A percentile compares a stretch with the other conserved stretches of the same genome.
phyloP scores from a whole-genome alignment of 2,797 vertebrate species.

The Lycodopsis pacificus region DNA sequence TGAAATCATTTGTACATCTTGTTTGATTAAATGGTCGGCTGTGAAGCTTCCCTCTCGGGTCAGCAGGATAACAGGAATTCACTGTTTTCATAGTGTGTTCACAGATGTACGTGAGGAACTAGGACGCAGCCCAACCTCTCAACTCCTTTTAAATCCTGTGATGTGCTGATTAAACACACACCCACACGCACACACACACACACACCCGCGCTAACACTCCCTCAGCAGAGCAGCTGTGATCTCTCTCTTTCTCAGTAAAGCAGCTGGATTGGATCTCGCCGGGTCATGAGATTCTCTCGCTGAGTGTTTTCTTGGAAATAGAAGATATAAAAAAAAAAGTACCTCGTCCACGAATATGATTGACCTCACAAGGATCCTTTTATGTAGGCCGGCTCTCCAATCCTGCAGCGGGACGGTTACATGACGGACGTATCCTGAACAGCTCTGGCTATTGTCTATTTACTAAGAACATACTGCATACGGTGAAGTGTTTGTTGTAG shows the following conservation, averaged over 20 bases:
- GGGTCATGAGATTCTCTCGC: slow-evolving; percentile 50
- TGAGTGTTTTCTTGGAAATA: slow-evolving; percentile 58
- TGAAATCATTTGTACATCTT: slow-evolving; percentile 12
- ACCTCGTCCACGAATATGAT: slow-evolving; percentile 41
- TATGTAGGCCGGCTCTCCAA: slow-evolving; percentile 22
- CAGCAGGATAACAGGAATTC: slow-evolving; percentile 42
- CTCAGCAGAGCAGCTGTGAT: slow-evolving; percentile 47
- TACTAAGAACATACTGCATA: slow-evolving; percentile 9
- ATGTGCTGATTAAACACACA: slow-evolving; percentile 42
- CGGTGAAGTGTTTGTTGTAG: background rate
- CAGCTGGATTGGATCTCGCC: slow-evolving; percentile 58
- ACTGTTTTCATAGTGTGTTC: slow-evolving; percentile 52
- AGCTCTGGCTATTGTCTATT: slow-evolving; percentile 19
- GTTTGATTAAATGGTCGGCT: background rate
- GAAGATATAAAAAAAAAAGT: slow-evolving; percentile 26
- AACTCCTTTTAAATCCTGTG: slow-evolving; percentile 39
- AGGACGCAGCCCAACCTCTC: slow-evolving; percentile 34
- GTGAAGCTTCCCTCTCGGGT: background rate
- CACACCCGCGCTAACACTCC: background rate
- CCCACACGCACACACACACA: background rate
- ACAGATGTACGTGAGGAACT: slow-evolving; percentile 39
- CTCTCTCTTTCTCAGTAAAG: slow-evolving; percentile 46
- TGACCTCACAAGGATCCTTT: slow-evolving; percentile 37
- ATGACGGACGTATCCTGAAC: slow-evolving; percentile 34
- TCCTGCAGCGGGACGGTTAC: slow-evolving; percentile 14